These are phyloP conservation scores for Sakesphorus luctuosus DNA, from an alignment of 2,113 vertebrate species.

Conservation along the genomic window DNA sequence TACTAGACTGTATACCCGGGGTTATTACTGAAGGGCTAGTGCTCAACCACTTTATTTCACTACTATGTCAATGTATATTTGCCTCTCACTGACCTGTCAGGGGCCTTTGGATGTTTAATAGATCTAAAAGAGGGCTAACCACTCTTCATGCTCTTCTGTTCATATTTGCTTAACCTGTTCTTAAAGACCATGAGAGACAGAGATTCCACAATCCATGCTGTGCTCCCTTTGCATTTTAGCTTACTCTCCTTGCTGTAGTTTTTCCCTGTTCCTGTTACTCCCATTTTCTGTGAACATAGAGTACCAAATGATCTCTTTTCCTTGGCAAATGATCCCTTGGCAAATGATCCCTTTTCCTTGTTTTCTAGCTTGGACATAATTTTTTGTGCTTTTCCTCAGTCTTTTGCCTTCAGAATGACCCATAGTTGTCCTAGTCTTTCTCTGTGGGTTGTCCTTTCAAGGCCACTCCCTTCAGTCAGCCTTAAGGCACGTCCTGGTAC, in stretches of 20 bases:
- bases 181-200: not conserved
- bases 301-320: not conserved
- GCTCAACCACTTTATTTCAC: not conserved
- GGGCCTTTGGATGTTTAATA: not conserved
- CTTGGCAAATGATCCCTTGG: not conserved
- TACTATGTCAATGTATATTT: not conserved
- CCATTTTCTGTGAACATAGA: rapidly evolving
- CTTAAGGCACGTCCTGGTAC: not conserved
- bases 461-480: not conserved
- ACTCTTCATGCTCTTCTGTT: not conserved
- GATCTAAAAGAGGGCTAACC: not conserved
- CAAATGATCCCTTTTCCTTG: not conserved
- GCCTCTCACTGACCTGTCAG: not conserved
- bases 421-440: not conserved
- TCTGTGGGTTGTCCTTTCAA: not conserved
- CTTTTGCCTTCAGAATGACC: not conserved
- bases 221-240: not conserved
- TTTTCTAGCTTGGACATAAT: not conserved
- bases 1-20: not conserved
- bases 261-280: not conserved
- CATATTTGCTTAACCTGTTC: not conserved
- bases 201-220: not conserved
- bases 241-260: not conserved
- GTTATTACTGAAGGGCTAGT: not conserved
- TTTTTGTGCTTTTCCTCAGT: not conserved